Conservation (phyloP, 1,140 invertebrate species). For the Diploscapter pachys region DNA sequence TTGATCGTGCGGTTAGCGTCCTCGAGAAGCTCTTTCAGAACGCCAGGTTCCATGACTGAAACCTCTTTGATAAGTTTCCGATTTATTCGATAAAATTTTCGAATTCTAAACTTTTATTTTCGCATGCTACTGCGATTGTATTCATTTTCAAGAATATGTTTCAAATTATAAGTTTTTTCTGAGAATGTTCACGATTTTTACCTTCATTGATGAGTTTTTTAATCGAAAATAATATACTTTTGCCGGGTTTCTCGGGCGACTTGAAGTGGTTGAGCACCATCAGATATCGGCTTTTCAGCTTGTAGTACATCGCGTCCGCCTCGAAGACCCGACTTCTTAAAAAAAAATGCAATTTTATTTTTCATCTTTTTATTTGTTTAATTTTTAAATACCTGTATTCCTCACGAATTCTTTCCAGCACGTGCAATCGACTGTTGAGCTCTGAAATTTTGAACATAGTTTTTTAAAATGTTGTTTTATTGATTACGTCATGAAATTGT, state of each 20-base stretch:
- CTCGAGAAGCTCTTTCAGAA: slow-evolving; percentile 36
- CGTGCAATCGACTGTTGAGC: too few species aligned
- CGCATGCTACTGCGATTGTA: too few species aligned
- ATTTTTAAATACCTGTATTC: not conserved
- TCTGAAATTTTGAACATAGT: too few species aligned
- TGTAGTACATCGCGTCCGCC: slow-evolving; percentile 39
- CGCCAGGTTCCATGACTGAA: slow-evolving; percentile 39
- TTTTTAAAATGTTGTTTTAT: too few species aligned
- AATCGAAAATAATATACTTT: slow-evolving; percentile 18
- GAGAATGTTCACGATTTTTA: not conserved
- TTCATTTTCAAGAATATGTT: not conserved
- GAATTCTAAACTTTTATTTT: too few species aligned
- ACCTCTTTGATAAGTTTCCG: not conserved
- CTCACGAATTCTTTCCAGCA: too few species aligned
- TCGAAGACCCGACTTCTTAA: slow-evolving; percentile 30
- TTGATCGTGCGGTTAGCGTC: slow-evolving; percentile 27
- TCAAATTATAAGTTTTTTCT: not conserved
- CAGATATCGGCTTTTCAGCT: slow-evolving; percentile 41
- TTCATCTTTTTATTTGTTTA: slow-evolving; percentile 21
- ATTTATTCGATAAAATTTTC: too few species aligned
- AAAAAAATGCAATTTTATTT: too few species aligned
- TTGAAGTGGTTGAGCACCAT: slow-evolving; percentile 45
- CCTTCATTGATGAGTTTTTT: not conserved
- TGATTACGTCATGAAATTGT: too few species aligned
- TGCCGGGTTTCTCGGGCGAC: slow-evolving; percentile 35